Evolutionary conservation across 2,888 invertebrate genomes (phyloP), one percentile per base, ranked within the genome.

Genomic region (Hirtodrosophila cameraria): DNA sequence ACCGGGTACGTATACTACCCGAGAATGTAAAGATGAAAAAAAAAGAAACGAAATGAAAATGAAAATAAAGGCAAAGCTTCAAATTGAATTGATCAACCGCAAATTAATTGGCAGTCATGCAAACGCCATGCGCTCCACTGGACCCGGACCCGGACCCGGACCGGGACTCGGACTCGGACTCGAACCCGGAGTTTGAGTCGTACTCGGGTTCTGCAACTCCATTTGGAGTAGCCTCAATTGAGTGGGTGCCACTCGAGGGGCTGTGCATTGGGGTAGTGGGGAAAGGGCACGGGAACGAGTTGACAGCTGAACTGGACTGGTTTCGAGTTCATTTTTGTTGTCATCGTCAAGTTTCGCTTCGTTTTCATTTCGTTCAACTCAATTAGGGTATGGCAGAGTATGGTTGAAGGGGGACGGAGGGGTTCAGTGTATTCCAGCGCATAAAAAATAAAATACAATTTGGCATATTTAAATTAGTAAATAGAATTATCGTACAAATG

Each of bases 31-130:
- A 13, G 31, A 36, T 13, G 8, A 15, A 18, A 43, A 25, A 28
- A 15, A 36, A 43, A 31, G 23, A 45, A 35, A n/a, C n/a, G n/a
- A n/a, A n/a, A n/a, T n/a, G n/a, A n/a, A n/a, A n/a, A n/a, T n/a
- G n/a, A n/a, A n/a, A n/a, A n/a, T n/a, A 12, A 48, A 42, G 66
- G 53, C 58, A 75, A 73, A 77, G 75, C 73, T 79, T 55, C 84
- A 87, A 89, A 90, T 90, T 90, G 87, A 90, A 90, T 90, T 90
- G 89, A 90, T 89, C 88, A 89, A 90, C 89, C 89, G 88, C 90
- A 90, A 90, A 89, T 89, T 89, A 90, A 90, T 90, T 90, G 90
- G 75, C 78, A 72, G 84, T 73, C 86, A 82, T 83, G 81, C 77
- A 80, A 81, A 65, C 78, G 85, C 65, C 75, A 67, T 73, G 64